A percentile compares a stretch with the other conserved stretches of the same genome.
phyloP scores from a whole-genome alignment of 2,797 vertebrate genomes.

The Adelosebastes latens region DNA sequence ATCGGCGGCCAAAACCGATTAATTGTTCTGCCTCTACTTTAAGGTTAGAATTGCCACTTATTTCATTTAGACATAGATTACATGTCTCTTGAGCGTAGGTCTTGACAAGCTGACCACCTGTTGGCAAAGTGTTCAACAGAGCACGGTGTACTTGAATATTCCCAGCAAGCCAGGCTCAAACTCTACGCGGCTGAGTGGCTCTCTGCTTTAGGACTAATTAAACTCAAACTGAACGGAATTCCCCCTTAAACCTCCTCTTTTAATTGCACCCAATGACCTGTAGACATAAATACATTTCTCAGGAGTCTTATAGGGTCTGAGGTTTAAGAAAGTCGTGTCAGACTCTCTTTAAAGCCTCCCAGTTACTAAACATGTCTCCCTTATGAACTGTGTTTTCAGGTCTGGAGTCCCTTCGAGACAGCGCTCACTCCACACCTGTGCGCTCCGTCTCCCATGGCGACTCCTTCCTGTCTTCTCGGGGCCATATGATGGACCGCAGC shows the following conservation, averaged over 20 bases:
- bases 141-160: background rate
- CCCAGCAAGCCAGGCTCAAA: background rate
- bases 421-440: constrained; percentile 94
- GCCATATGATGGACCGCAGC: constrained; percentile 82
- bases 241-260: background rate
- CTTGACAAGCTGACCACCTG: background rate
- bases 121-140: constrained; percentile 1
- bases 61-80: background rate
- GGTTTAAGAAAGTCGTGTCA: background rate
- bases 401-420: constrained; percentile 94
- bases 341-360: background rate
- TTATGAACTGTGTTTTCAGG: constrained; percentile 75
- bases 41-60: constrained; percentile 3
- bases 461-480: constrained; percentile 82
- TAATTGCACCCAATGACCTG: background rate
- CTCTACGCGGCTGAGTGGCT: background rate
- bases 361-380: background rate
- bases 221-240: background rate
- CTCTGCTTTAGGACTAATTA: background rate
- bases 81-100: background rate
- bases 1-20: too few species aligned
- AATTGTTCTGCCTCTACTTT: background rate
- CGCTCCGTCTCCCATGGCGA: constrained; percentile 89
- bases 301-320: background rate
- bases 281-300: background rate